Conservation (phyloP, 1,140 invertebrate genomes). For the Drosophila ambigua region DNA sequence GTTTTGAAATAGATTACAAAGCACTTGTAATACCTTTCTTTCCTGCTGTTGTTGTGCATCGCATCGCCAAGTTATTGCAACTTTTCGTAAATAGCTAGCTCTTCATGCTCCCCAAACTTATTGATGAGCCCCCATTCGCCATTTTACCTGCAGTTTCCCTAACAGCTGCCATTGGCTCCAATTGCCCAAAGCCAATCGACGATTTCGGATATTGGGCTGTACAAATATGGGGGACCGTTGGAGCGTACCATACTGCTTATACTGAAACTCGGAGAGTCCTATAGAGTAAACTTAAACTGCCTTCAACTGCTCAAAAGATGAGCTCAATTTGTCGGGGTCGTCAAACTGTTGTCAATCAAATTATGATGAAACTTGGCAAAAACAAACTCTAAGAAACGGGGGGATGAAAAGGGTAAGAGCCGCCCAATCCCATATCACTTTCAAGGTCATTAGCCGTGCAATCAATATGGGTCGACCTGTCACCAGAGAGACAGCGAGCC, state of each 20-base stretch:
- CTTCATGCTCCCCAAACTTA: constrained; percentile 29
- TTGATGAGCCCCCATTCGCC: constrained; percentile 52
- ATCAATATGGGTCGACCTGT: constrained; percentile 44
- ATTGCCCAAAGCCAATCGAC: background rate
- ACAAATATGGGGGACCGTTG: too few species aligned
- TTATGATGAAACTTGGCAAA: constrained; percentile 50
- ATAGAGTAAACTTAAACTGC: background rate
- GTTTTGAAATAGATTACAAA: constrained; percentile 79
- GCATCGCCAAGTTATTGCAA: constrained; percentile 74
- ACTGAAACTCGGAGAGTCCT: background rate
- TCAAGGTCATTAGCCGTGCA: constrained; percentile 62
- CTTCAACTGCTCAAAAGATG: too few species aligned
- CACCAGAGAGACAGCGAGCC: constrained; percentile 9
- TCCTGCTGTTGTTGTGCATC: constrained; percentile 35
- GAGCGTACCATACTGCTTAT: background rate
- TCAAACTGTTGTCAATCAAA: constrained; percentile 43
- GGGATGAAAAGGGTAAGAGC: constrained; percentile 8
- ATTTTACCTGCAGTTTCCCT: constrained; percentile 13
- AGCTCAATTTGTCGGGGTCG: constrained; percentile 15
- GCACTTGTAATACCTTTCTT: constrained; percentile 69
- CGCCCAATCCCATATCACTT: constrained; percentile 45
- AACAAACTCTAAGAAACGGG: constrained; percentile 38
- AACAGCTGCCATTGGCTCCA: constrained; percentile 13
- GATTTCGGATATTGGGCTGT: too few species aligned
- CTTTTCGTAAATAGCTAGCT: constrained; percentile 65